phyloP scores from a whole-genome alignment of 2,888 invertebrate genomes.

The Danaus chrysippus region DNA sequence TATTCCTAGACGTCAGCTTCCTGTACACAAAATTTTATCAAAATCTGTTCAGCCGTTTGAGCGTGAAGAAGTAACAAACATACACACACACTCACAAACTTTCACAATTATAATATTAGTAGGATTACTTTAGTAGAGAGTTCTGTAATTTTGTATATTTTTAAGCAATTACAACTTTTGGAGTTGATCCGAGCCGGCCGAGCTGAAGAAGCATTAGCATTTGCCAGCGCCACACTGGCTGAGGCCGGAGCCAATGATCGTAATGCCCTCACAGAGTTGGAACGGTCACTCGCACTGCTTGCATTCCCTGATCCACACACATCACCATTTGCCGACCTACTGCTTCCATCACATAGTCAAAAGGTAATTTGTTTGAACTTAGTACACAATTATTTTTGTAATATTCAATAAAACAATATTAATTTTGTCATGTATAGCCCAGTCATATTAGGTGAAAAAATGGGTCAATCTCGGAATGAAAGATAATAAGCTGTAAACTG shows the following conservation, averaged over 20 bases:
- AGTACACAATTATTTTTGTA: neutral
- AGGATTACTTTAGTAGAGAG: too few relatives aligned
- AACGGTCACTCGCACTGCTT: slow-evolving; percentile 94
- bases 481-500: too few relatives aligned
- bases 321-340: slow-evolving; percentile 96
- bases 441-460: too few relatives aligned
- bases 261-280: slow-evolving; percentile 86
- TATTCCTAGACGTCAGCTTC: too few relatives aligned
- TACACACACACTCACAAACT: too few relatives aligned
- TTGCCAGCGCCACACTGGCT: slow-evolving; percentile 93
- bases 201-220: slow-evolving; percentile 92
- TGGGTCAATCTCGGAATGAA: too few relatives aligned
- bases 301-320: slow-evolving; percentile 98
- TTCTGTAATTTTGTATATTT: neutral
- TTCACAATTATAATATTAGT: too few relatives aligned
- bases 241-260: slow-evolving; percentile 93
- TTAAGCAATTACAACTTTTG: slow-evolving; percentile 91
- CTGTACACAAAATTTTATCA: too few relatives aligned
- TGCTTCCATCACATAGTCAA: slow-evolving; percentile 96
- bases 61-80: too few relatives aligned
- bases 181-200: slow-evolving; percentile 91
- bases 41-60: too few relatives aligned
- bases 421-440: too few relatives aligned
- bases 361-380: slow-evolving; percentile 77
- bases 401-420: too few relatives aligned